Conservation (phyloP, 2,797 vertebrate species). For the Acanthis flammea region DNA sequence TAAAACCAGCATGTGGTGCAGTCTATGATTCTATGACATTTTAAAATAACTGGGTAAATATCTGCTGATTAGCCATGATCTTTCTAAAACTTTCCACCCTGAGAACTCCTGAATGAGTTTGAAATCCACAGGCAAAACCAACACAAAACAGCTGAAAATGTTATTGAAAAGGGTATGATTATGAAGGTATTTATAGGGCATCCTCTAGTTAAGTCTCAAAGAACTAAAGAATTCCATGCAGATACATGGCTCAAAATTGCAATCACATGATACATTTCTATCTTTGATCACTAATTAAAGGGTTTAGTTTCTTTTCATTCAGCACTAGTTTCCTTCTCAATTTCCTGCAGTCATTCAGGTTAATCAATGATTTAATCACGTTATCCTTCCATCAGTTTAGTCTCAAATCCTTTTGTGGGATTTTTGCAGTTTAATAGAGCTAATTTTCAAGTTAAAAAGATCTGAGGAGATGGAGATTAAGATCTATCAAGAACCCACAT, state of each 20-base stretch:
- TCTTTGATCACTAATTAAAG: slow-evolving; percentile 85
- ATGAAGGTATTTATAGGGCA: not conserved
- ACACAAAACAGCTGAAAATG: not conserved
- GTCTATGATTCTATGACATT: not conserved
- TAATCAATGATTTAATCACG: slow-evolving; percentile 77
- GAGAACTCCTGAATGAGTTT: not conserved
- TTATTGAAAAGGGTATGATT: not conserved
- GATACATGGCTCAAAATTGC: slow-evolving; percentile 65
- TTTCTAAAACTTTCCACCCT: not conserved
- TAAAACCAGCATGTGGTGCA: not conserved
- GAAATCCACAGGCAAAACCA: not conserved
- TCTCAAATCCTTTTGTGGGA: slow-evolving; percentile 81
- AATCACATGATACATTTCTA: slow-evolving; percentile 71
- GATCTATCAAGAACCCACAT: slow-evolving; percentile 14
- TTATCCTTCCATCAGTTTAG: slow-evolving; percentile 72
- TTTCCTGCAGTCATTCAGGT: slow-evolving; percentile 74
- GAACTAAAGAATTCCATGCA: not conserved
- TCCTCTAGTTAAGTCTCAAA: not conserved
- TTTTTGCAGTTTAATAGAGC: slow-evolving; percentile 82
- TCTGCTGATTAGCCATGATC: not conserved
- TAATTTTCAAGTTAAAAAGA: slow-evolving; percentile 80
- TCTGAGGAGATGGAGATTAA: slow-evolving; percentile 78
- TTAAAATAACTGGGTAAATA: not conserved
- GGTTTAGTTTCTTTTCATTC: slow-evolving; percentile 83
- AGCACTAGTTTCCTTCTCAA: slow-evolving; percentile 81